Base-by-base conservation (phyloP, 2,113 vertebrate species). In the Dascyllus trimaculatus region DNA sequence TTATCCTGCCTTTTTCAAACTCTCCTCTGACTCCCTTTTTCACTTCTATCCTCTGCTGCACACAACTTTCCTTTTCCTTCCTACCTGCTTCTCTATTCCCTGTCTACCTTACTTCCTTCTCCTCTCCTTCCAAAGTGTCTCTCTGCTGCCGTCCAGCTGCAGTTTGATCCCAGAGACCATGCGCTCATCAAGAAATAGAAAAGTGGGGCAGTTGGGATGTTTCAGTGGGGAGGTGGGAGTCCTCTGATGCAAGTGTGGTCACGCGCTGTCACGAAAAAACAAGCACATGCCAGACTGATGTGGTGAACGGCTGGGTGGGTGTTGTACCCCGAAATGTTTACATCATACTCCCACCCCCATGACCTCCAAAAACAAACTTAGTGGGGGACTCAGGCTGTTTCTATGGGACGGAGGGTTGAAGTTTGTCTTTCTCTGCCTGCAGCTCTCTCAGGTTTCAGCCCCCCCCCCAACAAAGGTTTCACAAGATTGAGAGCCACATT, bases 241-340 rank as follows among this genome's bases (percentile, higher is more conserved):
- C 32, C 32, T 35, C 32, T 38, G 75, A 70, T 76, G 82, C 43
- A 78, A 77, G 51, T 2, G 8, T n/a, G 24, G 59, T 89, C 75
- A 91, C 79, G 71, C 63, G 79, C 62, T 77, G 57, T 81, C 76
- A 76, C 25, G 11, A 75, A 54, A 60, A 3, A 18, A 75, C 14
- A 69, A 87, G 19, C 32, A 90, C 86, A 92, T 79, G 73, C 65
- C 88, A 80, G 77, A 58, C 78, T 75, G 66, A 75, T 71, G 57
- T n/a, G 64, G 62, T 29, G 29, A 4, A 29, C 9, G n/a, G 51
- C n/a, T 1, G 2, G 69, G 54, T 26, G 69, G 57, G 4, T 32
- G 68, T 32, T 21, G 43, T 6, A 22, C 48, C 56, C 71, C 46
- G 29, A 43, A 72, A 70, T 84, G 53, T 78, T 81, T 76, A 86